Percentiles rank a stretch among this genome's conserved stretches.
Conservation (phyloP, 2,113 vertebrate genomes). For the Corythornis cristatus region DNA sequence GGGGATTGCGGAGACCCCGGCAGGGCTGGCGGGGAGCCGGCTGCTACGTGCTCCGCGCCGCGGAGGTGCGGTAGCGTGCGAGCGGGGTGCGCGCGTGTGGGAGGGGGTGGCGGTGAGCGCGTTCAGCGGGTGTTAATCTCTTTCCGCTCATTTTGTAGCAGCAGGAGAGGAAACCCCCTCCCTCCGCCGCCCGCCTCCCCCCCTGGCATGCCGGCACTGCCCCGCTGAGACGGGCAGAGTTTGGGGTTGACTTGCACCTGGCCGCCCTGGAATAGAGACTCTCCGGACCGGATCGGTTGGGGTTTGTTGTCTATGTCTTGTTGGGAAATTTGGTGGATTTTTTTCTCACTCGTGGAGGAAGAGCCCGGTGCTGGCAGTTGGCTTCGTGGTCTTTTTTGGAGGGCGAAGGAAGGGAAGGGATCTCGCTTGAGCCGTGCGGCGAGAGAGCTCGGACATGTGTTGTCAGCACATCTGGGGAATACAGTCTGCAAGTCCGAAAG, state of each 20-base stretch:
- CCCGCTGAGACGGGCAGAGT: conserved; percentile 68
- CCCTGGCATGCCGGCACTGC: conserved; percentile 29
- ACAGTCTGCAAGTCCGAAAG: conserved; percentile 85
- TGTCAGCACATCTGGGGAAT: conserved; percentile 85
- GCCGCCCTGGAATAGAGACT: conserved; percentile 57
- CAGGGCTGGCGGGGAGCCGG: not conserved
- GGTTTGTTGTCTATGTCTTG: conserved; percentile 79
- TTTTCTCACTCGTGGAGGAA: conserved; percentile 66
- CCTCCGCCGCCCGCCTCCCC: not conserved
- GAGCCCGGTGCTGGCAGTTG: conserved; percentile 51
- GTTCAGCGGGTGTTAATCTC: conserved; percentile 43
- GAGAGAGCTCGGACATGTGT: conserved; percentile 85
- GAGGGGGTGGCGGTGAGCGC: not conserved
- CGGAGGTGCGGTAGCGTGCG: not conserved
- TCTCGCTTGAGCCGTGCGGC: conserved; percentile 60
- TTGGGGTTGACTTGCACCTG: conserved; percentile 62
- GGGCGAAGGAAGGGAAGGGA: conserved; percentile 64
- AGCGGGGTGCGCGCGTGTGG: not conserved
- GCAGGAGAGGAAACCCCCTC: not conserved
- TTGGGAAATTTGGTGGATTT: conserved; percentile 73
- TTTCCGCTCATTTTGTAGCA: conserved; percentile 48
- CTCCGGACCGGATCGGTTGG: conserved; percentile 48
- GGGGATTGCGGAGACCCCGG: conserved; percentile 14
- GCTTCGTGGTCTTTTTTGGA: conserved; percentile 59
- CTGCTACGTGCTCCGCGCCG: not conserved